Percentiles rank a stretch among this genome's conserved stretches.
Conservation (phyloP, 2,888 invertebrate species). For the Pseudeuparius sepicola region DNA sequence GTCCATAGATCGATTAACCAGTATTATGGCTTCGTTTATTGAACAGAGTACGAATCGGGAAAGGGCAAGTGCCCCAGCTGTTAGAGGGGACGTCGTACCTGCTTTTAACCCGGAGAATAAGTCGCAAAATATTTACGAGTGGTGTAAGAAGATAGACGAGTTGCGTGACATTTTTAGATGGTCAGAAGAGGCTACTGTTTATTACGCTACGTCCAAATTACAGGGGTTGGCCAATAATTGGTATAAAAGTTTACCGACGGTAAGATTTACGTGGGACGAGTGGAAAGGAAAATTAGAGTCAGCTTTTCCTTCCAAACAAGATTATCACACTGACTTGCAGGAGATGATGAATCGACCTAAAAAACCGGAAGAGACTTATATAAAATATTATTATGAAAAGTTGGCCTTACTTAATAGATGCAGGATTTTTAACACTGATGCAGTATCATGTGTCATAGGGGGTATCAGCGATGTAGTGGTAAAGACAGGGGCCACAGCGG, state of each 20-base stretch:
- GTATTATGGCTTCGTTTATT: no score
- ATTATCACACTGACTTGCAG: conserved; percentile 16
- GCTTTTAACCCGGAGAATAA: conserved; percentile 19
- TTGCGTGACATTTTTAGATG: conserved; percentile 17
- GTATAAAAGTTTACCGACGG: conserved; percentile 21
- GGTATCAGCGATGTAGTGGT: conserved; percentile 16
- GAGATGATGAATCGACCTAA: conserved; percentile 20
- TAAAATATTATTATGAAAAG: conserved; percentile 22
- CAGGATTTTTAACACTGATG: conserved; percentile 19
- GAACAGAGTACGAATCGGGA: no score
- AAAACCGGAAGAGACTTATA: conserved; percentile 18
- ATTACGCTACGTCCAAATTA: conserved; percentile 18
- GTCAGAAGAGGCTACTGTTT: conserved; percentile 22
- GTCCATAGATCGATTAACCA: no score
- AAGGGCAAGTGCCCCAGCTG: conserved; percentile 6
- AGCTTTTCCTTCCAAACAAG: conserved; percentile 18
- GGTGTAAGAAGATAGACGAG: conserved; percentile 22
- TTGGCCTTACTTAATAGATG: conserved; percentile 19
- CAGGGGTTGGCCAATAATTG: conserved; percentile 23
- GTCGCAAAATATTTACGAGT: conserved; percentile 11
- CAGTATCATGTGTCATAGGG: conserved; percentile 11
- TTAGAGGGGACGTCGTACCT: conserved; percentile 15
- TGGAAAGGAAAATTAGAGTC: conserved; percentile 20
- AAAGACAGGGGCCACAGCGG: conserved; percentile 19
- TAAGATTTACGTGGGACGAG: conserved; percentile 20